phyloP scores from a whole-genome alignment of 2,888 invertebrate genomes.

The Mimas tiliae region DNA sequence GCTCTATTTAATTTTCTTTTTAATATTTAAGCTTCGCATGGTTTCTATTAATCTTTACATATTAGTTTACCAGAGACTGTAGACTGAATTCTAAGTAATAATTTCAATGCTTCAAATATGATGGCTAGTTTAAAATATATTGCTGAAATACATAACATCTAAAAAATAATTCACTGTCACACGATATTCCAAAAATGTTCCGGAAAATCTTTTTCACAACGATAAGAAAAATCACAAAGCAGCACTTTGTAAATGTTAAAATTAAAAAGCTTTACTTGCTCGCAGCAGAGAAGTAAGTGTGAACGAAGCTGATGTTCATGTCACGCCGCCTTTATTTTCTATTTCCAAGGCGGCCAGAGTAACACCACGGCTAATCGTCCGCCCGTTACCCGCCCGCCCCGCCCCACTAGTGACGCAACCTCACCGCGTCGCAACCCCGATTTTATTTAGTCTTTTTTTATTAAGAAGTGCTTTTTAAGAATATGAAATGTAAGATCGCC shows the following conservation, averaged over 20 bases:
- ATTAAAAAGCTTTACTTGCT: slow-evolving; percentile 39
- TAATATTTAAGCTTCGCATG: too few species aligned
- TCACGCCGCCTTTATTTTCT: slow-evolving; percentile 79
- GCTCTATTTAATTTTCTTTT: too few species aligned
- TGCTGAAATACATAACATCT: too few species aligned
- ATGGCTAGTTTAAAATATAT: too few species aligned
- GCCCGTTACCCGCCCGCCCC: slow-evolving; percentile 69
- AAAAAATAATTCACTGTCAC: too few species aligned
- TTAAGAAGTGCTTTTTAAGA: too few species aligned
- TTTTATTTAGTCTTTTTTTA: neutral
- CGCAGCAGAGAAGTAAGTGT: slow-evolving; percentile 34
- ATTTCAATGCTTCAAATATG: neutral
- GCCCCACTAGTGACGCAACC: slow-evolving; percentile 54
- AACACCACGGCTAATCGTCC: slow-evolving; percentile 79
- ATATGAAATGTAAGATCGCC: too few species aligned
- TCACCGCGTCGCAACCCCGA: neutral
- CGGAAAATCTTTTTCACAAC: neutral
- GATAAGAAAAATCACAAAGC: slow-evolving; percentile 30
- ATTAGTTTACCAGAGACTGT: too few species aligned
- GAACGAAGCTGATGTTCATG: slow-evolving; percentile 56
- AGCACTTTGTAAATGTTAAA: slow-evolving; percentile 31
- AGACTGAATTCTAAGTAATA: too few species aligned
- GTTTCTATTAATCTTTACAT: too few species aligned
- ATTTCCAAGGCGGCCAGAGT: slow-evolving; percentile 76
- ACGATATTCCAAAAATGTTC: neutral